phyloP scores from a whole-genome alignment of 1,140 invertebrate species.

The Drosophila kikkawai region DNA sequence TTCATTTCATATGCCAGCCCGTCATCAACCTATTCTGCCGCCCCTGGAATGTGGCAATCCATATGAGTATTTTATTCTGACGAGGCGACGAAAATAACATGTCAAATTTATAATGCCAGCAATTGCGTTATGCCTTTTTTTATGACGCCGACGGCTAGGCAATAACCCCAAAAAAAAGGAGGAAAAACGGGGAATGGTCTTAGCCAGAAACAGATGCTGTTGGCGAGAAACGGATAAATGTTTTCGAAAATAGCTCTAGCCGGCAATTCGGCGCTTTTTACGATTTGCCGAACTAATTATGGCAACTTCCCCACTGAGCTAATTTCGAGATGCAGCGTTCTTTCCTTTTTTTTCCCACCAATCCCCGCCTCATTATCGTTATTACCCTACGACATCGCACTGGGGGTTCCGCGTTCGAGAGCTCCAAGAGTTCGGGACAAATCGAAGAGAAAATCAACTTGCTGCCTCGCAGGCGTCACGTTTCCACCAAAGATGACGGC shows the following conservation, averaged over 20 bases:
- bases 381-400: conserved; percentile 26
- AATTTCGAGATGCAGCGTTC: conserved; percentile 26
- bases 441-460: conserved; percentile 72
- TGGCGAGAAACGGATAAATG: conserved; percentile 52
- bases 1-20: conserved; percentile 56
- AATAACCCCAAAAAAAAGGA: conserved; percentile 40
- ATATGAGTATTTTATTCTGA: conserved; percentile 61
- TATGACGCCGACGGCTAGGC: conserved; percentile 53
- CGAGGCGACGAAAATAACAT: conserved; percentile 80
- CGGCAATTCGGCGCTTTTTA: conserved; percentile 55
- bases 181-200: conserved; percentile 29
- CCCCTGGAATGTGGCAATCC: conserved; percentile 55
- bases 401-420: conserved; percentile 17
- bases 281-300: conserved; percentile 73
- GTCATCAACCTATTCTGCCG: conserved; percentile 1
- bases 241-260: conserved; percentile 45
- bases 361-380: conserved; percentile 19
- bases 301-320: conserved; percentile 33
- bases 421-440: conserved; percentile 30
- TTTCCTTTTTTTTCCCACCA: conserved; percentile 30
- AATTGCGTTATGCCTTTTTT: conserved; percentile 66
- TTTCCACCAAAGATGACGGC: conserved; percentile 72
- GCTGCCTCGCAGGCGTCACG: conserved; percentile 71
- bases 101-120: conserved; percentile 81
- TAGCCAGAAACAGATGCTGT: conserved; percentile 44